These are phyloP conservation scores for Trididemnum nubilum DNA, from an alignment of 23 tunicate species.

Conservation along the genomic window DNA sequence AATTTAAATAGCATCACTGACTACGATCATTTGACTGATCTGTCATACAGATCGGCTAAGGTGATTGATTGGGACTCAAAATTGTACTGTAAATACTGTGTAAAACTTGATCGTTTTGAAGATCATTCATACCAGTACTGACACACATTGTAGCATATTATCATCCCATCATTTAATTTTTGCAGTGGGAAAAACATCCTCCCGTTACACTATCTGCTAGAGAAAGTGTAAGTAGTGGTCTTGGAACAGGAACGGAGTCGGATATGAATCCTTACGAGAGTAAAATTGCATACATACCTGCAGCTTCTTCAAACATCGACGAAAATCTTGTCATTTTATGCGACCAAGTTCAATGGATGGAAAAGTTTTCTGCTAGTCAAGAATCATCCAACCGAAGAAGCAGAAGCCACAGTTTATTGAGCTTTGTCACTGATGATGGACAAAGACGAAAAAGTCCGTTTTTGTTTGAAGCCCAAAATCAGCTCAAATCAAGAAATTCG, in stretches of 20 bases:
- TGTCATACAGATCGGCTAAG: no score
- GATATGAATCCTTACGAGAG: slow-evolving; percentile 38
- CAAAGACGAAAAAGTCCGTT: background rate
- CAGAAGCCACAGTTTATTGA: background rate
- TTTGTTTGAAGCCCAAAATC: background rate
- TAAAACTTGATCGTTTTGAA: no score
- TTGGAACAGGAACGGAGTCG: slow-evolving; percentile 62
- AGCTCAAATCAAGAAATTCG: background rate
- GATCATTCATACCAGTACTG: no score
- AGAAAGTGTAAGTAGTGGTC: slow-evolving; percentile 67
- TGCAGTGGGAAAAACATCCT: slow-evolving; percentile 26
- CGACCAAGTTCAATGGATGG: background rate
- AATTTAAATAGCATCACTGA: no score
- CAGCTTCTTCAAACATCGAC: background rate
- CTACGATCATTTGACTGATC: no score
- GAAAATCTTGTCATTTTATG: background rate
- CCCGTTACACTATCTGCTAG: slow-evolving; percentile 27
- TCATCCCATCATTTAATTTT: no score
- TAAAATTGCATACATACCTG: background rate
- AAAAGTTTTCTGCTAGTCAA: background rate
- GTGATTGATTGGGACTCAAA: no score
- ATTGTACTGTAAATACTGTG: no score
- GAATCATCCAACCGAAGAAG: background rate
- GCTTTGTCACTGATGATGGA: background rate
- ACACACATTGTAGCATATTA: no score